phyloP scores from a whole-genome alignment of 2,888 invertebrate genomes.

The Tribolium freemani region DNA sequence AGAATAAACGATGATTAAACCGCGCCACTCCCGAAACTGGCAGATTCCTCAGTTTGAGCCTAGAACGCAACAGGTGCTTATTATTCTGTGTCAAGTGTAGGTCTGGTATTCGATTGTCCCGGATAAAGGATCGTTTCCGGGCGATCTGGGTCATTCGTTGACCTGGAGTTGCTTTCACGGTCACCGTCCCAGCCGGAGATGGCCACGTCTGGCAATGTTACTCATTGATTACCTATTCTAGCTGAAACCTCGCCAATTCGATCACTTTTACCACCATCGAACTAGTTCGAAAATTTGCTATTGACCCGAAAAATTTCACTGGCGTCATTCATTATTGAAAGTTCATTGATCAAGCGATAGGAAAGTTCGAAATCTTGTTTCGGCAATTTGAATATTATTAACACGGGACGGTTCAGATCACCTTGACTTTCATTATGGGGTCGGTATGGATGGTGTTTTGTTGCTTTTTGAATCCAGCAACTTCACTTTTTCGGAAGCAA shows the following conservation, averaged over 20 bases:
- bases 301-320: conserved; percentile 43
- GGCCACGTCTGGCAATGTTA: conserved; percentile 41
- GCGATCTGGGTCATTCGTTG: conserved; percentile 61
- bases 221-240: conserved; percentile 29
- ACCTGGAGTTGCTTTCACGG: conserved; percentile 60
- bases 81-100: conserved; percentile 55
- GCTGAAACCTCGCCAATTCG: conserved; percentile 25
- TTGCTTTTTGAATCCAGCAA: conserved; percentile 4
- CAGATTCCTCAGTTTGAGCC: conserved; percentile 5
- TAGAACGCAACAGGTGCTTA: conserved; percentile 44
- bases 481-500: conserved; percentile 22
- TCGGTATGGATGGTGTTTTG: neutral
- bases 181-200: conserved; percentile 56
- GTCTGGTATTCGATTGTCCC: conserved; percentile 53
- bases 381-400: neutral
- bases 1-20: neutral
- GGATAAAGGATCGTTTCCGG: conserved; percentile 50
- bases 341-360: conserved; percentile 6
- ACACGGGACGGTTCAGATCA: neutral
- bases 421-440: conserved; percentile 5
- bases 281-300: conserved; percentile 36
- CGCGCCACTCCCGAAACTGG: conserved; percentile 48
- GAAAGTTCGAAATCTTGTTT: neutral
- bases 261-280: conserved; percentile 32
- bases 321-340: conserved; percentile 18